Percentiles rank a stretch among this genome's conserved stretches.
Evolutionary conservation across 2,888 invertebrate genomes (phyloP).

Genomic region (Chaetogeoica ovagalla): DNA sequence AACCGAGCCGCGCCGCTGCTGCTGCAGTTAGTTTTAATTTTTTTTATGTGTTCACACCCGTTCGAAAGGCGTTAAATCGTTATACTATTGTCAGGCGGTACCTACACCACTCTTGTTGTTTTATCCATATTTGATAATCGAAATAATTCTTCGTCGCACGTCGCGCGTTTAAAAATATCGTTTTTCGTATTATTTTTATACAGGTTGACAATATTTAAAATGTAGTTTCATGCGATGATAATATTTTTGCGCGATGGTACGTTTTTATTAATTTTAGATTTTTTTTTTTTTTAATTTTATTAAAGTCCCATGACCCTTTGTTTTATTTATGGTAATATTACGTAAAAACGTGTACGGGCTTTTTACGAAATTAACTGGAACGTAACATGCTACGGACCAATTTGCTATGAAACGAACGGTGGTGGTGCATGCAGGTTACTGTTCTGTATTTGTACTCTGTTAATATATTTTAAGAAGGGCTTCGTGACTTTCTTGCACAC

Average conservation of each 20-base stretch:
- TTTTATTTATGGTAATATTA: conserved; percentile 16
- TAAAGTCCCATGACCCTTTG: not conserved
- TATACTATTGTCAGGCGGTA: conserved; percentile 15
- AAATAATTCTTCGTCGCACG: not conserved
- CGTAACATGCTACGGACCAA: conserved; percentile 23
- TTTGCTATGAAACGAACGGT: not conserved
- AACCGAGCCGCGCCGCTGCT: too few relatives aligned
- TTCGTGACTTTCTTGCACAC: conserved; percentile 15
- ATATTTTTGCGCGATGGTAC: not conserved
- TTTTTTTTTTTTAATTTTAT: not conserved
- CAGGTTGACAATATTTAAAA: too few relatives aligned
- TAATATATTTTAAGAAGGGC: conserved; percentile 14
- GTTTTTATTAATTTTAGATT: conserved; percentile 18
- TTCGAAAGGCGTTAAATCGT: conserved; percentile 13
- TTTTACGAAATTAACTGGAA: conserved; percentile 28
- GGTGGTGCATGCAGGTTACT: too few relatives aligned
- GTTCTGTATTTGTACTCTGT: too few relatives aligned
- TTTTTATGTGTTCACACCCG: too few relatives aligned
- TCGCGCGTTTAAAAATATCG: too few relatives aligned
- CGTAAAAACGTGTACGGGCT: conserved; percentile 16
- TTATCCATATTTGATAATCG: not conserved
- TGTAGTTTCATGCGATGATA: too few relatives aligned
- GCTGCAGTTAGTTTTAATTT: too few relatives aligned
- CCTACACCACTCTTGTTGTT: too few relatives aligned
- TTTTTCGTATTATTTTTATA: too few relatives aligned